Evolutionary conservation across 2,797 vertebrate genomes (phyloP), one percentile per base, ranked within the genome.

Genomic region (Sebastes aleutianus): DNA sequence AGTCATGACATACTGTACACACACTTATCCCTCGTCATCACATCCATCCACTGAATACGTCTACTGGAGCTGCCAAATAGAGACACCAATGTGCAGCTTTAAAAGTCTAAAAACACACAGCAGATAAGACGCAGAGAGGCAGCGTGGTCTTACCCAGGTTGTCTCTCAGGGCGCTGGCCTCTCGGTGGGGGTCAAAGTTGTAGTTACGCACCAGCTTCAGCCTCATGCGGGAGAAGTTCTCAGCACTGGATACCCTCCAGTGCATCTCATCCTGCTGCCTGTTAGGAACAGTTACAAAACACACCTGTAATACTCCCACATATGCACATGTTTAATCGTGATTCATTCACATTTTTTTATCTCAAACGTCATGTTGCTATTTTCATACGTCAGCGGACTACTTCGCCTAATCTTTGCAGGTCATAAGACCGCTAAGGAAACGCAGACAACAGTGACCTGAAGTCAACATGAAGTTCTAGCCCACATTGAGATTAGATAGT

Each of bases 141-240:
- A 39, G 36, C 0, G 0, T 13, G 0, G 1, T 39, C 85, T 96
- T 86, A 99, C 98, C 98, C 69, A 99, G 94, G 92, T 99, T 99
- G 94, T 99, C 98, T 86, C 98, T 95, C 78, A 99, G 95, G 62
- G 97, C 98, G 57, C 98, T 99, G 90, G 98, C 98, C 76, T 99
- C 98, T 75, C 92, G 88, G 80, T 99, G 97, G 20, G 92, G 93
- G 84, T 95, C 97, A 86, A 96, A 99, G 93, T 94, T 97, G 92
- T 97, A 97, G 91, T 97, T 99, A 26, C 96, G 97, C 26, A 98
- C 96, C 70, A 99, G 91, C 91, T 99, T 99, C 79, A 99, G 95
- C 81, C 97, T 97, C 98, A 99, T 99, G 61, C 98, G 97, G 26
- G 98, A 99, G 87, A 95, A 99, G 92, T 99, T 99, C 94, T 99